Percentiles rank a stretch among this genome's conserved stretches.
phyloP scores from a whole-genome alignment of 2,888 invertebrate genomes.

The Brachyopa scutellaris region DNA sequence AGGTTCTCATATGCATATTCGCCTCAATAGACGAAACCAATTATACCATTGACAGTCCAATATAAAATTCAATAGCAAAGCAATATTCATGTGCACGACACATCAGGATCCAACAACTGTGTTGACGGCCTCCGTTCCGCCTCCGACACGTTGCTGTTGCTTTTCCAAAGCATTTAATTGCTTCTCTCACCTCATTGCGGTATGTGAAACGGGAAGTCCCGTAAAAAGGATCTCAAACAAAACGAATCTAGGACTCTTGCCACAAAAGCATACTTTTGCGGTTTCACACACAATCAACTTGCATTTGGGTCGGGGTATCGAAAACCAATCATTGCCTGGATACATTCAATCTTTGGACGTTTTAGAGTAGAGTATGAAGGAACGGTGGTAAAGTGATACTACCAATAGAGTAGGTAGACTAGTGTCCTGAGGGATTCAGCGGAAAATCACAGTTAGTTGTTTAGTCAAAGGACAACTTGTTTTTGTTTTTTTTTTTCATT shows the following conservation, averaged over 20 bases:
- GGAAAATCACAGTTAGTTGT: no score
- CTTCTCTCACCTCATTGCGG: slow-evolving; percentile 70
- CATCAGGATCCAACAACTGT: slow-evolving; percentile 52
- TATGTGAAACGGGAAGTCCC: slow-evolving; percentile 53
- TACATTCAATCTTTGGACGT: background rate
- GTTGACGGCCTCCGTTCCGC: slow-evolving; percentile 50
- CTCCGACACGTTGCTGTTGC: slow-evolving; percentile 46
- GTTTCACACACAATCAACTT: slow-evolving; percentile 72
- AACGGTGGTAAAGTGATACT: no score
- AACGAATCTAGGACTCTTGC: slow-evolving; percentile 44
- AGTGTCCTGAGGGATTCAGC: no score
- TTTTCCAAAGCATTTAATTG: slow-evolving; percentile 70
- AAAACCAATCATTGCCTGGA: slow-evolving; percentile 68
- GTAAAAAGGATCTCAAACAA: slow-evolving; percentile 59
- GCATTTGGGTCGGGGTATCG: slow-evolving; percentile 49
- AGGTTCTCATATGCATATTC: slow-evolving; percentile 18
- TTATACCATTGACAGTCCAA: slow-evolving; percentile 71
- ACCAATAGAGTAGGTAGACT: no score
- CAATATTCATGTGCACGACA: slow-evolving; percentile 59
- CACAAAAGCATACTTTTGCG: slow-evolving; percentile 68
- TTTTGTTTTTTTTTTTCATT: no score
- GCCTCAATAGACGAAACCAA: slow-evolving; percentile 70
- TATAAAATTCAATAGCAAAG: slow-evolving; percentile 71
- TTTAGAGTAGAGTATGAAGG: no score
- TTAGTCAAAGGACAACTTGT: no score